Evolutionary conservation across 2,113 vertebrate genomes (phyloP).

Genomic region (Mixornis gularis): DNA sequence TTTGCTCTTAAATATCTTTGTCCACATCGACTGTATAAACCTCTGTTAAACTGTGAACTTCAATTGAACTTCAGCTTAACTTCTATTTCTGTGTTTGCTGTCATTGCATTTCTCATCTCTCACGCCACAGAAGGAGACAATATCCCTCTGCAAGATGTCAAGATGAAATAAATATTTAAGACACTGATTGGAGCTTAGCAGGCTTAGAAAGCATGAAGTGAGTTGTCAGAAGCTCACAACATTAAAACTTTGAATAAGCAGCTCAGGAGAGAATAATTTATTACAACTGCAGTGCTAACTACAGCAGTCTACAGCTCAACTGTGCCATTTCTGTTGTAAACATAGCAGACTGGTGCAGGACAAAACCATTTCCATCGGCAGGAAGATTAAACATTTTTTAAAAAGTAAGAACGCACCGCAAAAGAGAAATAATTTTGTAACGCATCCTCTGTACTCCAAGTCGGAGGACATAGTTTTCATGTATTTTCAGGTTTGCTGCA

Average conservation of each 20-base stretch:
- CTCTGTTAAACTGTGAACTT: not conserved
- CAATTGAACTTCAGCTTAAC: not conserved
- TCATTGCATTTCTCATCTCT: conserved; percentile 19
- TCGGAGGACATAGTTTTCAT: not conserved
- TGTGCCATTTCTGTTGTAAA: not conserved
- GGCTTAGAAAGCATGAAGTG: conserved; percentile 13
- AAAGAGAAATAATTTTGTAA: not conserved
- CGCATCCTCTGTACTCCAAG: not conserved
- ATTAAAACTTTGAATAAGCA: conserved; percentile 17
- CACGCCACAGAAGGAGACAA: not conserved
- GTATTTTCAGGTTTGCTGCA: not conserved
- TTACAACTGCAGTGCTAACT: not conserved
- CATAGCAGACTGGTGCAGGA: not conserved
- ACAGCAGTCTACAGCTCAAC: not conserved
- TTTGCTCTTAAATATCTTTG: not conserved
- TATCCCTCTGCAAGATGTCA: conserved; percentile 11
- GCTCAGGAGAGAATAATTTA: conserved; percentile 21
- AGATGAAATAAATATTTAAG: conserved; percentile 53
- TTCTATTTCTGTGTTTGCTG: conserved; percentile 26
- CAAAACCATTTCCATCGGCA: not conserved
- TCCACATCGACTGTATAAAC: not conserved
- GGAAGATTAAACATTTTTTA: not conserved
- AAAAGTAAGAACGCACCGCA: not conserved
- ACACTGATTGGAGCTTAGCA: not conserved
- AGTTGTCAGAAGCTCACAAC: conserved; percentile 30